phyloP scores from a whole-genome alignment of 2,113 vertebrate species.

The Chrysemys picta region DNA sequence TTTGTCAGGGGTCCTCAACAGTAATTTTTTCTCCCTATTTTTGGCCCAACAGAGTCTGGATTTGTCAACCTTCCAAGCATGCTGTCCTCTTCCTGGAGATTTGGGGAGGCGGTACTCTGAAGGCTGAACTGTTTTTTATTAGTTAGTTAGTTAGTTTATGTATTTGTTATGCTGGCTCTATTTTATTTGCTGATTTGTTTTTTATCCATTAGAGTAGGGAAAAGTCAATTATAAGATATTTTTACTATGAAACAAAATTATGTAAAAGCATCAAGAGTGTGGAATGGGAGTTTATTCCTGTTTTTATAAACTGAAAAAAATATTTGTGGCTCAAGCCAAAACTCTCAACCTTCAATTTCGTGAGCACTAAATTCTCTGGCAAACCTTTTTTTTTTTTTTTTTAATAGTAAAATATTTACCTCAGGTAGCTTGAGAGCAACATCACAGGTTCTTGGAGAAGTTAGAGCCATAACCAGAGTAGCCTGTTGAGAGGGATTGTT shows the following conservation, averaged over 20 bases:
- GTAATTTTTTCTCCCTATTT: background rate
- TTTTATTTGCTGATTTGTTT: background rate
- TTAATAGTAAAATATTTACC: slow-evolving; percentile 56
- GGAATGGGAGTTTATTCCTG: background rate
- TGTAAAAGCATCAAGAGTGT: background rate
- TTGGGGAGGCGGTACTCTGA: background rate
- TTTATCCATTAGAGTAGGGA: background rate
- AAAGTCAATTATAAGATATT: background rate
- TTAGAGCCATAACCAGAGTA: slow-evolving; percentile 74
- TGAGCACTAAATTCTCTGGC: background rate
- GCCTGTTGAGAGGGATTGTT: slow-evolving; percentile 70
- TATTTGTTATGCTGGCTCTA: background rate
- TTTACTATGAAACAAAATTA: background rate
- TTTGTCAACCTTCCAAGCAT: background rate
- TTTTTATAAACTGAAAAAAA: background rate
- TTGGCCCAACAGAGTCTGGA: background rate
- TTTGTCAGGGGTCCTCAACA: background rate
- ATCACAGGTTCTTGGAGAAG: slow-evolving; percentile 75
- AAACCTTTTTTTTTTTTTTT: background rate
- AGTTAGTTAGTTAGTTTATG: background rate
- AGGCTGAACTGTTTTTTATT: background rate
- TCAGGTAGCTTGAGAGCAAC: slow-evolving; percentile 76
- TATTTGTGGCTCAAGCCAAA: background rate
- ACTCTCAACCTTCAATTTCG: background rate
- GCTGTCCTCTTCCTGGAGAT: background rate